Base-by-base conservation (phyloP, 2,113 vertebrate genomes). In the Dissostichus mawsoni region DNA sequence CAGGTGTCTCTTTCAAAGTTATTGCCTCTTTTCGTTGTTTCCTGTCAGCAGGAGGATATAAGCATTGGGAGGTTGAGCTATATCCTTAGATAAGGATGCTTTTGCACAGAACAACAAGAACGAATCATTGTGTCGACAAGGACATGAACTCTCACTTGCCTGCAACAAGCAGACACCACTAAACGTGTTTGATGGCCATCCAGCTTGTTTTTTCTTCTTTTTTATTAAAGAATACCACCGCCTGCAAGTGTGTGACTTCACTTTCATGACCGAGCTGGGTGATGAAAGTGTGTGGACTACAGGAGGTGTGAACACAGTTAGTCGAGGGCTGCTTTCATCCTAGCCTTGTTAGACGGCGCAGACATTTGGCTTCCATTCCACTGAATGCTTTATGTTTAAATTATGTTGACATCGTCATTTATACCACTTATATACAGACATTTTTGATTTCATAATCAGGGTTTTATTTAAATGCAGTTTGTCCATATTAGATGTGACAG, bases 181-280 rank as follows among this genome's bases (percentile, higher is more conserved):
- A 67, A 48, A 69, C 41, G 36, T 20, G 66, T 50, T 69, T 5
- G 13, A 70, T 29, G 16, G 25, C 69, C 9, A 7, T 25, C 23
- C 63, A 1, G 25, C 53, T 72, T 41, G 36, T 12, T 44, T 44
- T 25, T 63, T 55, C 6, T 78, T 64, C 36, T 82, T 33, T 71
- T 67, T 33, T 29, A 17, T 29, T 23, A n/a, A 58, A 72, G 48
- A 65, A 62, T 44, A 72, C 20, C 56, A 64, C n/a, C 48, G 62
- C 17, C 64, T 77, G 59, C 51, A 52, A 58, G 59, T 44, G 57
- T 56, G 73, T 82, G 36, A 29, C 10, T 87, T 52, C 47, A 71
- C 63, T 88, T 84, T 83, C 41, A 75, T 73, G 65, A 56, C 50
- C 9, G 16, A 65, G 75, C 79, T 55, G 29, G 74, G 65, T 52